phyloP scores from a whole-genome alignment of 2,113 vertebrate genomes.

The Sula dactylatra region DNA sequence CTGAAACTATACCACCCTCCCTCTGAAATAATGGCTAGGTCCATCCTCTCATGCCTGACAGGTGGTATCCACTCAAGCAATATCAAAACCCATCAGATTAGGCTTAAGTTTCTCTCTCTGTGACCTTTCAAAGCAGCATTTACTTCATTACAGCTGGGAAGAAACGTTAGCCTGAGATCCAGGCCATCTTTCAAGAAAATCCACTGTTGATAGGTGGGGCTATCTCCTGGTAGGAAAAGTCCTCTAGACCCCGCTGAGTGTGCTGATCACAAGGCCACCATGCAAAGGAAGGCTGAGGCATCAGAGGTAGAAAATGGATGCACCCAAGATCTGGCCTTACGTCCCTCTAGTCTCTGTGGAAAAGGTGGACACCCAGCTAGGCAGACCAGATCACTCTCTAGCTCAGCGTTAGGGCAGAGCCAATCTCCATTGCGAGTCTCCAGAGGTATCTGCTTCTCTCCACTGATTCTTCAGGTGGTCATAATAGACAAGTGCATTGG shows the following conservation, averaged over 20 bases:
- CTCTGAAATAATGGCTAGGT: not conserved
- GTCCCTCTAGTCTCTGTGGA: not conserved
- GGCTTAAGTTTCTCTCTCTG: not conserved
- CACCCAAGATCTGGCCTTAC: not conserved
- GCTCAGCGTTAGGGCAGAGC: not conserved
- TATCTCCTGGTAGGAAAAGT: not conserved
- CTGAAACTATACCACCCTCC: not conserved
- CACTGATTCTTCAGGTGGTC: not conserved
- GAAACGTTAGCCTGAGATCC: not conserved
- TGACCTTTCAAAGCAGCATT: not conserved
- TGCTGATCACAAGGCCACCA: not conserved
- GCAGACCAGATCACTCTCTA: not conserved
- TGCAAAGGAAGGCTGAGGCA: not conserved
- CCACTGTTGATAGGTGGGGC: rapidly evolving
- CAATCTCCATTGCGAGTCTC: not conserved
- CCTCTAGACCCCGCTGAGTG: not conserved
- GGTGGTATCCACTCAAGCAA: not conserved
- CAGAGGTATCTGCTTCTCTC: not conserved
- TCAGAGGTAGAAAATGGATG: not conserved
- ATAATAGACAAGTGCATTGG: not conserved
- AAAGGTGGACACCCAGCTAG: not conserved
- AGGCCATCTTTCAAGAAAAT: not conserved
- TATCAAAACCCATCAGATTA: not conserved
- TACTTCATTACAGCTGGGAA: not conserved
- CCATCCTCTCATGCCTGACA: not conserved